Evolutionary conservation across 2,797 vertebrate species (phyloP).

Genomic region (Pyrocephalus nanus): DNA sequence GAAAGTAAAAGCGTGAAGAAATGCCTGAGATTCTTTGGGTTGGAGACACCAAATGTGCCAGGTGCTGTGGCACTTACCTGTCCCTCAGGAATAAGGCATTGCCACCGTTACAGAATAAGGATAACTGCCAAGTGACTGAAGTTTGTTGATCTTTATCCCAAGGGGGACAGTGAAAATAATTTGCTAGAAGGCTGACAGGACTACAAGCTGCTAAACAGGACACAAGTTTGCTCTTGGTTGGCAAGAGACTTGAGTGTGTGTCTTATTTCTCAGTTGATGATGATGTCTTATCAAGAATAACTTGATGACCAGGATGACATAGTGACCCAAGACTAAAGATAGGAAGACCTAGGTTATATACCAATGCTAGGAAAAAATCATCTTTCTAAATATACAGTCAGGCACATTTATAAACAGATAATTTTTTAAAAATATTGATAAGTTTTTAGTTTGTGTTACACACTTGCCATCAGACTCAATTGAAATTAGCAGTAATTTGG

Average conservation of each 20-base stretch:
- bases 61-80: neutral
- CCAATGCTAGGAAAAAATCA: rapidly evolving
- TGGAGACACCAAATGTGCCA: neutral
- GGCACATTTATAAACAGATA: neutral
- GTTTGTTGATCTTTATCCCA: neutral
- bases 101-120: rapidly evolving
- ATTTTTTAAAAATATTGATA: neutral
- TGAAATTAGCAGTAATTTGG: neutral
- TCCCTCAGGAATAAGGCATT: neutral
- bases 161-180: neutral
- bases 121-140: neutral
- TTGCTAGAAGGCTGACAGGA: neutral
- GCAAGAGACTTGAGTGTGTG: neutral
- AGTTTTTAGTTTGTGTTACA: neutral
- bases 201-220: neutral
- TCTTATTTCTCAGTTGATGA: neutral
- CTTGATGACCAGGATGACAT: neutral
- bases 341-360: neutral
- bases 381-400: neutral
- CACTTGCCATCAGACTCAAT: rapidly evolving
- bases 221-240: neutral
- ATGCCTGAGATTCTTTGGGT: neutral
- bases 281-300: neutral
- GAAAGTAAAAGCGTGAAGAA: neutral
- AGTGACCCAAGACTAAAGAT: neutral